Conservation (phyloP, 1,140 invertebrate species). For the Colletes gigas region DNA sequence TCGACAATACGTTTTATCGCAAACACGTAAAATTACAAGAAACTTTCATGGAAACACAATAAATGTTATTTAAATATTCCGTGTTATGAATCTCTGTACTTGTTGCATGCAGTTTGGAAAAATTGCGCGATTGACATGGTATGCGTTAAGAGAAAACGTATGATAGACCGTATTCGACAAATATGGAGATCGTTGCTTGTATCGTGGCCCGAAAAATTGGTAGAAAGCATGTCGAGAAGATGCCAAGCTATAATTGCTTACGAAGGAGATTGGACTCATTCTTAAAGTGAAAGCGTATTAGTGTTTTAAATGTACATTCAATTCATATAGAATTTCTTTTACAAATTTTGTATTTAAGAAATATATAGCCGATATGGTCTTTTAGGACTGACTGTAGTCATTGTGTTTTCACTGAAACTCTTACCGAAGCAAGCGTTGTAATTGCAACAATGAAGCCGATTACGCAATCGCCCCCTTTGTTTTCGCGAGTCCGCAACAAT, state of each 20-base stretch:
- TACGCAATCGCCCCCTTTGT: constrained; percentile 40
- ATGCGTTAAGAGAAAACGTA: too few relatives aligned
- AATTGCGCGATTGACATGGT: too few relatives aligned
- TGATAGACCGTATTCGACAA: background rate
- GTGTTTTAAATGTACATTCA: too few relatives aligned
- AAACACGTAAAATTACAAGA: too few relatives aligned
- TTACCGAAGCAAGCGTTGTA: constrained; percentile 16
- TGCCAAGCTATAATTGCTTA: background rate
- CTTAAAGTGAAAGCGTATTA: too few relatives aligned
- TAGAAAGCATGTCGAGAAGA: background rate
- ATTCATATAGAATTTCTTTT: background rate
- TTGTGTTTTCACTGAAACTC: background rate
- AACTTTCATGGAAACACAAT: too few relatives aligned
- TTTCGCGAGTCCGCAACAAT: constrained; percentile 51
- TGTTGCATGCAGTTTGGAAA: too few relatives aligned
- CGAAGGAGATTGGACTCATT: background rate
- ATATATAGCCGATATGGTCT: background rate
- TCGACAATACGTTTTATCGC: too few relatives aligned
- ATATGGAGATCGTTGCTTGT: background rate
- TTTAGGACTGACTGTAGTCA: too few relatives aligned
- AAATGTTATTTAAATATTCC: too few relatives aligned
- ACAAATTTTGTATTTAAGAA: background rate
- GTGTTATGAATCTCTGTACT: too few relatives aligned
- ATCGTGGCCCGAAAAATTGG: background rate
- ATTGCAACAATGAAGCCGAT: constrained; percentile 31